Evolutionary conservation across 1,140 invertebrate species (phyloP).

Genomic region (Antheraea mylitta): DNA sequence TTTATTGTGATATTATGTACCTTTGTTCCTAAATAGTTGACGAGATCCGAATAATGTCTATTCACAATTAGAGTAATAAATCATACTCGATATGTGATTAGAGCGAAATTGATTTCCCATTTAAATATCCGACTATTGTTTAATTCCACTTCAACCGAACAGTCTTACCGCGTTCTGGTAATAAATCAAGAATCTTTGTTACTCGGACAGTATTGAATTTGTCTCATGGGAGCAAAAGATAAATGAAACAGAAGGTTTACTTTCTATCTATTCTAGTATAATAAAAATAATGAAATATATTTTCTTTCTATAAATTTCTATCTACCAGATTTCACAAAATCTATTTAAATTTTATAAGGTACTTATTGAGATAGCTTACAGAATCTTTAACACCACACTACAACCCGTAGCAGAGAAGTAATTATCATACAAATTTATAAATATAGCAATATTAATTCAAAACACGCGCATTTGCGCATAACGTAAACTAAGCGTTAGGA

Average conservation of each 20-base stretch:
- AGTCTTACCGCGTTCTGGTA: not conserved
- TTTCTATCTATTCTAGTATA: not conserved
- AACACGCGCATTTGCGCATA: too few species aligned
- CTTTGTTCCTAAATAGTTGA: not conserved
- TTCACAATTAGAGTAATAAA: slow-evolving; percentile 2
- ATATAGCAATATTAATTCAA: too few species aligned
- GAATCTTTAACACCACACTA: too few species aligned
- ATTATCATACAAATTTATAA: too few species aligned
- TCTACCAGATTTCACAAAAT: too few species aligned
- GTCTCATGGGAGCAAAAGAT: not conserved
- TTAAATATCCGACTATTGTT: slow-evolving; percentile 14
- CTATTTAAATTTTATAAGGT: too few species aligned
- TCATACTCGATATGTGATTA: slow-evolving; percentile 12
- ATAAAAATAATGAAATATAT: too few species aligned
- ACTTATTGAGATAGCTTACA: too few species aligned
- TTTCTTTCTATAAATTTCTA: too few species aligned
- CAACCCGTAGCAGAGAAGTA: too few species aligned
- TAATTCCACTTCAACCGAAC: slow-evolving; percentile 3
- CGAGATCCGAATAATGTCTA: not conserved
- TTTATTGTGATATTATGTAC: too few species aligned
- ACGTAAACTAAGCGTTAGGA: too few species aligned
- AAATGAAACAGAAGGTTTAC: not conserved
- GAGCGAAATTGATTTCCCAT: slow-evolving; percentile 9
- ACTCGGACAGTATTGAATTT: slow-evolving; percentile 4
- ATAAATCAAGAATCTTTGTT: slow-evolving; percentile 15